A percentile compares a stretch with the other conserved stretches of the same genome.
These are phyloP conservation scores for Cirrhinus molitorella DNA, from an alignment of 2,797 vertebrate genomes.

Conservation along the genomic window DNA sequence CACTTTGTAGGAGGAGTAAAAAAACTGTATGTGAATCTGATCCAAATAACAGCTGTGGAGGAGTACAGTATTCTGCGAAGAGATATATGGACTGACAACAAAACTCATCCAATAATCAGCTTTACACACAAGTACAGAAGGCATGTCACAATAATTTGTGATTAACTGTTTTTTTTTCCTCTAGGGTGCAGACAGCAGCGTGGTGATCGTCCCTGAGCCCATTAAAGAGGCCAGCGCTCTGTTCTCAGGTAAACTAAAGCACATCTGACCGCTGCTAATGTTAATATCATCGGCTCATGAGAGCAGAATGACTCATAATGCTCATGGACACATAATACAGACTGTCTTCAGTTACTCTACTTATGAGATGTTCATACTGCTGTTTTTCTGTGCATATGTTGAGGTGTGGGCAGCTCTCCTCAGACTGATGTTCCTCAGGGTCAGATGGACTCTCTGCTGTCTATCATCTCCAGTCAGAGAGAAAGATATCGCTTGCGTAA, in stretches of 20 bases:
- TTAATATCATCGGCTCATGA: background rate
- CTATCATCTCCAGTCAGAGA: constrained; percentile 98
- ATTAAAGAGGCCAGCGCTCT: constrained; percentile 93
- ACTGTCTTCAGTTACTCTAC: background rate
- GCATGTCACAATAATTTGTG: background rate
- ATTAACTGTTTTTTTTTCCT: background rate
- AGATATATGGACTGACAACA: background rate
- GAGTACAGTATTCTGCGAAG: background rate
- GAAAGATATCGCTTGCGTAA: constrained; percentile 94
- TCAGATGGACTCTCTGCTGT: constrained; percentile 95
- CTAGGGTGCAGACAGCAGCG: constrained; percentile 83
- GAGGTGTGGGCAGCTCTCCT: constrained; percentile 65
- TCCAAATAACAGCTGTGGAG: background rate
- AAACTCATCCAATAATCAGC: background rate
- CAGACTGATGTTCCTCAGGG: constrained; percentile 84
- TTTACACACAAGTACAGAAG: background rate
- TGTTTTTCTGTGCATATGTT: constrained; percentile 15
- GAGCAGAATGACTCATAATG: background rate
- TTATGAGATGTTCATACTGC: constrained; percentile 4
- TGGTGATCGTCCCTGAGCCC: constrained; percentile 90
- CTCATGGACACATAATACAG: background rate
- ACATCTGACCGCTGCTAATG: background rate
- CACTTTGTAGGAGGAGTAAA: background rate
- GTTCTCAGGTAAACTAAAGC: constrained; percentile 82
- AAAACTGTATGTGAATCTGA: background rate